Evolutionary conservation across 1,140 invertebrate genomes (phyloP).

Genomic region (Dreissena polymorpha): DNA sequence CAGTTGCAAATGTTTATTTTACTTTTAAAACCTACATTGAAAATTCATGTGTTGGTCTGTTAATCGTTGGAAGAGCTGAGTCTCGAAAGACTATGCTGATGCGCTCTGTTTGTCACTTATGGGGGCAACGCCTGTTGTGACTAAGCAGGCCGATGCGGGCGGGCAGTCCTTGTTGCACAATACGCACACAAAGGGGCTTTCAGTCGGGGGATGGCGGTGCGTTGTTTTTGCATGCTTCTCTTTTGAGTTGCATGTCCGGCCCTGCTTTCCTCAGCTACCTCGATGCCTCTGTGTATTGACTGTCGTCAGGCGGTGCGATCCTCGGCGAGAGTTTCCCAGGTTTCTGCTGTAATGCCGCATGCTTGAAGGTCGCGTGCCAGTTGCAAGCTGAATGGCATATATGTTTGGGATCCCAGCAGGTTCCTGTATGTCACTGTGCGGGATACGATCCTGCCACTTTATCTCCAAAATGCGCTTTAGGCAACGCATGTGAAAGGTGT

Average conservation of each 20-base stretch:
- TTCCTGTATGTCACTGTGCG: slow-evolving; percentile 29
- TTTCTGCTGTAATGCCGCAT: no score
- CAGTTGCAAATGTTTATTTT: no score
- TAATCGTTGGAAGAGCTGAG: no score
- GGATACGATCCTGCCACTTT: slow-evolving; percentile 29
- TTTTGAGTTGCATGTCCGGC: not conserved
- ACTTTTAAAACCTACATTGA: no score
- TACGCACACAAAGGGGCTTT: not conserved
- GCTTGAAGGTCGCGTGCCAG: not conserved
- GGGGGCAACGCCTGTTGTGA: no score
- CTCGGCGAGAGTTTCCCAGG: not conserved
- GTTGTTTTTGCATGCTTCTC: not conserved
- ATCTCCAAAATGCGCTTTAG: slow-evolving; percentile 29
- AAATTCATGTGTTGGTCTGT: no score
- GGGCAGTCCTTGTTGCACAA: not conserved
- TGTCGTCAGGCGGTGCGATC: not conserved
- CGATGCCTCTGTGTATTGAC: not conserved
- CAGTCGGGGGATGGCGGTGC: not conserved
- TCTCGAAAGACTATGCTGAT: no score
- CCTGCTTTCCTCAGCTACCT: not conserved
- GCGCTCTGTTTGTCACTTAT: no score
- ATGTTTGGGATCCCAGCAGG: slow-evolving; percentile 8
- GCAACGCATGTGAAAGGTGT: slow-evolving; percentile 50
- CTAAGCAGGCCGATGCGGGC: slow-evolving; percentile 1
- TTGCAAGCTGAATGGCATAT: slow-evolving; percentile 9